Conservation (phyloP, 2,113 vertebrate genomes). For the Myrmecophaga tridactyla region DNA sequence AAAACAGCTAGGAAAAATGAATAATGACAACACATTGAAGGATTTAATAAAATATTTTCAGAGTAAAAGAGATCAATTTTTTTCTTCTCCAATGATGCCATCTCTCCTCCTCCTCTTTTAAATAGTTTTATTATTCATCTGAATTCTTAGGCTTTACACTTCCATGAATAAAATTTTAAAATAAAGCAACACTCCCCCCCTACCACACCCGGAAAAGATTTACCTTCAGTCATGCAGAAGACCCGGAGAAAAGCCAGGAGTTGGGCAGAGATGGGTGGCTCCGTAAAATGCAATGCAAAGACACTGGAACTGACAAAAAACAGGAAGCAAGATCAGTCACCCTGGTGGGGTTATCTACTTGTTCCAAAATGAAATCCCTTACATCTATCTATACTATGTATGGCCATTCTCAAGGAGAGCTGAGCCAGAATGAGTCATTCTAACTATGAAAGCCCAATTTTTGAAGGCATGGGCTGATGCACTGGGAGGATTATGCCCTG, state of each 20-base stretch:
- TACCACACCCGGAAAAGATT: slow-evolving; percentile 65
- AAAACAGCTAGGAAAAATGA: too few relatives aligned
- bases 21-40: background rate
- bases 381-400: background rate
- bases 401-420: background rate
- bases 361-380: background rate
- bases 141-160: background rate
- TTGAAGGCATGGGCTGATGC: fast-evolving
- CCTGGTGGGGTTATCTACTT: background rate
- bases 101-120: background rate
- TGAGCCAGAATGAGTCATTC: background rate
- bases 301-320: slow-evolving; percentile 91
- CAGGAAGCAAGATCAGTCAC: slow-evolving; percentile 4
- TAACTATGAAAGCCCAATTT: background rate
- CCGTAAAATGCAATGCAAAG: slow-evolving; percentile 93
- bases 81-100: background rate
- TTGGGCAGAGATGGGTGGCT: slow-evolving; percentile 96
- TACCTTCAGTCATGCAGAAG: slow-evolving; percentile 99
- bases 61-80: background rate
- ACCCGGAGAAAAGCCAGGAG: slow-evolving; percentile 97
- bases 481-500: fast-evolving
- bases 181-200: background rate
- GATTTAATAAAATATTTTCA: background rate
- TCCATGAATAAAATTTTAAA: background rate
- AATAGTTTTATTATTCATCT: background rate